phyloP scores from a whole-genome alignment of 2,888 invertebrate species.

The Limnephilus auricula region DNA sequence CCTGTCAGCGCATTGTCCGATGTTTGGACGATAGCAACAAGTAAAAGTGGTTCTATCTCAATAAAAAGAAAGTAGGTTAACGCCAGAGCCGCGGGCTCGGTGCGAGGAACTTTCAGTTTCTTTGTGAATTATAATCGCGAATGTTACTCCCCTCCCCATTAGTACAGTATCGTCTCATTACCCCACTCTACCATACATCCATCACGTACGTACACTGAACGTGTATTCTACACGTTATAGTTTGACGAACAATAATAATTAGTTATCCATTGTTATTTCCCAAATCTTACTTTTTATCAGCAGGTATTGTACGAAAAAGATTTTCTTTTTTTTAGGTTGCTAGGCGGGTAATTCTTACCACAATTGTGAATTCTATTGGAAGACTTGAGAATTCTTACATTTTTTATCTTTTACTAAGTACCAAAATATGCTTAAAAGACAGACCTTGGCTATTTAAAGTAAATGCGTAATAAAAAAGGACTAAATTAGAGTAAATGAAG shows the following conservation, averaged over 20 bases:
- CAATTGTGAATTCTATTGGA: background rate
- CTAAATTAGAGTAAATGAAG: no score
- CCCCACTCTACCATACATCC: background rate
- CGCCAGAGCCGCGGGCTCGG: conserved; percentile 52
- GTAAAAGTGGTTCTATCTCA: conserved; percentile 63
- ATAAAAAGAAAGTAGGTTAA: conserved; percentile 64
- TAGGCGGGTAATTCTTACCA: background rate
- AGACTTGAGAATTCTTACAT: no score
- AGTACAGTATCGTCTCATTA: background rate
- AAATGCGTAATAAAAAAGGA: no score
- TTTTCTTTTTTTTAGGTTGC: background rate
- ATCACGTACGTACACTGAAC: background rate
- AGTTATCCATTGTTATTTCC: background rate
- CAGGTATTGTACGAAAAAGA: background rate
- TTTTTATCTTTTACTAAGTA: no score
- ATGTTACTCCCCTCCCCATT: background rate
- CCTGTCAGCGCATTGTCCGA: conserved; percentile 31
- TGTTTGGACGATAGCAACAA: conserved; percentile 50
- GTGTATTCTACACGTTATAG: background rate
- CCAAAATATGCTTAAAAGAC: no score
- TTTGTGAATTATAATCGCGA: conserved; percentile 59
- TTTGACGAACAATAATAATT: background rate
- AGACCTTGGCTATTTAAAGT: no score
- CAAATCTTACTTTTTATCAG: background rate
- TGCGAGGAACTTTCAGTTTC: conserved; percentile 56